Evolutionary conservation across 2,888 invertebrate species (phyloP).

Genomic region (Seladonia tumulorum): DNA sequence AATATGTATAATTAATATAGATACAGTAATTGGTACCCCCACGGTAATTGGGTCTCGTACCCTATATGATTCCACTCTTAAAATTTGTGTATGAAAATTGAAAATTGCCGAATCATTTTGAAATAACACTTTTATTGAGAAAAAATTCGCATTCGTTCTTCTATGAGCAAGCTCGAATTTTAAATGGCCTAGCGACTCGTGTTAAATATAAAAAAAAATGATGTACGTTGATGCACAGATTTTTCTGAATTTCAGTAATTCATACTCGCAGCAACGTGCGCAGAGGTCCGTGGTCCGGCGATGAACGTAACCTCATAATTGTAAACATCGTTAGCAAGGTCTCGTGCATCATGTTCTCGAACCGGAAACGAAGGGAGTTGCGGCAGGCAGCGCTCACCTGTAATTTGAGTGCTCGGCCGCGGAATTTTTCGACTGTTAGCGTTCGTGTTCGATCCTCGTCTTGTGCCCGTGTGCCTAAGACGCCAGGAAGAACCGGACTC

Average conservation of each 20-base stretch:
- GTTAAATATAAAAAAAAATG: too few relatives aligned
- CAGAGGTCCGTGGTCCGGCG: neutral
- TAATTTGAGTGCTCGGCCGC: slow-evolving; percentile 1
- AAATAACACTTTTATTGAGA: too few relatives aligned
- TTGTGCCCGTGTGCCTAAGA: neutral
- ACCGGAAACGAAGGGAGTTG: neutral
- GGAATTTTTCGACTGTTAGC: slow-evolving; percentile 8
- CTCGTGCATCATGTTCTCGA: neutral
- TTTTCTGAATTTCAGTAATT: neutral
- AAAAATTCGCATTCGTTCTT: too few relatives aligned
- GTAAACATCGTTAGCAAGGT: neutral
- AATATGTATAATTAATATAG: too few relatives aligned
- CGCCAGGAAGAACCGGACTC: neutral
- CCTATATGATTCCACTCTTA: too few relatives aligned
- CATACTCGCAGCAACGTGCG: neutral
- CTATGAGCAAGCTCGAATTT: too few relatives aligned
- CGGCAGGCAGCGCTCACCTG: neutral
- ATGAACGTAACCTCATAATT: neutral
- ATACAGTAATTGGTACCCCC: too few relatives aligned
- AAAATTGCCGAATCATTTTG: too few relatives aligned
- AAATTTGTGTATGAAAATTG: too few relatives aligned
- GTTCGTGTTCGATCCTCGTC: neutral
- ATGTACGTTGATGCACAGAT: neutral
- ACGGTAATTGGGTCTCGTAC: too few relatives aligned
- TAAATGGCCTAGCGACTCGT: too few relatives aligned